Conservation (phyloP, 2,888 invertebrate species). For the Eilema depressum region DNA sequence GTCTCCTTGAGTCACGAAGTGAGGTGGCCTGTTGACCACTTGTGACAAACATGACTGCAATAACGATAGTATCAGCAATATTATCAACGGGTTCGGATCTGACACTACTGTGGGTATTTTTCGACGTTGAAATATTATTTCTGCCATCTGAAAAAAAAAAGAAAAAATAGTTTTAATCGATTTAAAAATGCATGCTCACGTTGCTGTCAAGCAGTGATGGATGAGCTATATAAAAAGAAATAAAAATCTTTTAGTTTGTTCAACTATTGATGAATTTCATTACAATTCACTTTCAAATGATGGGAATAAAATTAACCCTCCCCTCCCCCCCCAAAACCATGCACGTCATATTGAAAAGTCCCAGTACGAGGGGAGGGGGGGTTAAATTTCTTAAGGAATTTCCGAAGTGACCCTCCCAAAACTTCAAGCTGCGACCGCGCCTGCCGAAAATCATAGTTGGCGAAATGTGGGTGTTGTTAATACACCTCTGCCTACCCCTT, state of each 20-base stretch:
- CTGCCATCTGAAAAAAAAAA: slow-evolving; percentile 77
- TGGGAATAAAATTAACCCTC: not conserved
- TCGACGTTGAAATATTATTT: slow-evolving; percentile 76
- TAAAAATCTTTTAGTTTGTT: not conserved
- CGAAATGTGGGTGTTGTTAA: no score
- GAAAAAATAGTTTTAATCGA: not conserved
- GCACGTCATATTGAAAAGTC: no score
- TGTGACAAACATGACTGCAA: slow-evolving; percentile 76
- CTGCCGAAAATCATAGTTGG: no score
- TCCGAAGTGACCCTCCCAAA: no score
- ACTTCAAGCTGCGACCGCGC: no score
- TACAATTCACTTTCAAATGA: not conserved
- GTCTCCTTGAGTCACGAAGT: slow-evolving; percentile 92
- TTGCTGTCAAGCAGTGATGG: not conserved
- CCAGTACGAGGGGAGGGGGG: no score
- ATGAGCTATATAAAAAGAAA: not conserved
- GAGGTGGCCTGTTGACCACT: slow-evolving; percentile 90
- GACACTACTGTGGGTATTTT: slow-evolving; percentile 70
- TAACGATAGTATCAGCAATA: slow-evolving; percentile 66
- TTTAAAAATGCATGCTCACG: not conserved
- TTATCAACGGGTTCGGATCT: slow-evolving; percentile 71
- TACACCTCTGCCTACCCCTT: no score
- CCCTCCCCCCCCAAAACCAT: no score
- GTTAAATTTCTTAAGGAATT: no score
- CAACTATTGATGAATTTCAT: not conserved